Conservation (phyloP, 2,888 invertebrate species). For the Parelbella ahira region DNA sequence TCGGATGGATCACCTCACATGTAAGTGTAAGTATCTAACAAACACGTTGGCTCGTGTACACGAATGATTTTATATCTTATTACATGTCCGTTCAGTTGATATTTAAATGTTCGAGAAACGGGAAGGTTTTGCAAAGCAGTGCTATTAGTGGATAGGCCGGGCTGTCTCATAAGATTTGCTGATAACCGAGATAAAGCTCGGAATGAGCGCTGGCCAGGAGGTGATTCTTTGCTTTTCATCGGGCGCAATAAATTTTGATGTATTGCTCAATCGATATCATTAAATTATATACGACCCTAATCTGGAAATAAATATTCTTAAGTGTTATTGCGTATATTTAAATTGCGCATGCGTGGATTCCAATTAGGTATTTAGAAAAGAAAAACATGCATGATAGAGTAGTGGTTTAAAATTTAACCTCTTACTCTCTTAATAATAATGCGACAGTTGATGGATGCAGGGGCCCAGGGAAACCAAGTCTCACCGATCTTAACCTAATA, state of each 20-base stretch:
- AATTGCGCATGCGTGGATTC: not conserved
- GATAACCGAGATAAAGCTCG: slow-evolving; percentile 47
- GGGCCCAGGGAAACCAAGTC: too few species aligned
- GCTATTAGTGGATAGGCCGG: slow-evolving; percentile 52
- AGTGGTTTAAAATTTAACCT: too few species aligned
- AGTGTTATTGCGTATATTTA: not conserved
- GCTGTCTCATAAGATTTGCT: slow-evolving; percentile 54
- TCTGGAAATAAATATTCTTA: not conserved
- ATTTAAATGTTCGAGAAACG: slow-evolving; percentile 12
- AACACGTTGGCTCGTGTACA: slow-evolving; percentile 47
- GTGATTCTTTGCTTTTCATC: slow-evolving; percentile 26
- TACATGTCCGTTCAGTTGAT: slow-evolving; percentile 21
- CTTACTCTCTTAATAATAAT: too few species aligned
- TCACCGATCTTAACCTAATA: too few species aligned
- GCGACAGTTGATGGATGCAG: too few species aligned
- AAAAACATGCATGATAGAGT: too few species aligned
- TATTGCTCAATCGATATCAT: not conserved
- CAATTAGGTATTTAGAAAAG: too few species aligned
- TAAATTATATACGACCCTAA: not conserved
- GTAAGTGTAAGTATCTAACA: slow-evolving; percentile 55
- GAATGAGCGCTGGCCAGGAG: slow-evolving; percentile 35
- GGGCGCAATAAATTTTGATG: slow-evolving; percentile 21
- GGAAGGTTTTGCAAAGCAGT: slow-evolving; percentile 49
- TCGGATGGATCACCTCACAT: slow-evolving; percentile 23
- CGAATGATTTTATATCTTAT: slow-evolving; percentile 33